Base-by-base conservation (phyloP, 2,797 vertebrate genomes). In the Mallotus villosus region DNA sequence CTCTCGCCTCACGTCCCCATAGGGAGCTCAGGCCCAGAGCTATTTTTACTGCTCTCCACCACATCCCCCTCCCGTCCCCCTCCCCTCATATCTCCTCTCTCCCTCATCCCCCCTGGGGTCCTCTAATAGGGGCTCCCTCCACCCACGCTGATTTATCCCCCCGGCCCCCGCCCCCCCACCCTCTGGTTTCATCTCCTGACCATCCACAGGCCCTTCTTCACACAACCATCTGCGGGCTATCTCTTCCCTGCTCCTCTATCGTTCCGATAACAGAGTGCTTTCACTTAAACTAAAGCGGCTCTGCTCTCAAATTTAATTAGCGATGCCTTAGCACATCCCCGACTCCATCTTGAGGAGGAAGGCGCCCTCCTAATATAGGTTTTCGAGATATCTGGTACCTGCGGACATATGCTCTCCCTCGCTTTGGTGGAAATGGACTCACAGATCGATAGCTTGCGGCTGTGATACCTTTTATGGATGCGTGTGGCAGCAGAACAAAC, bases 121-220 rank as follows among this genome's bases (percentile, higher is more conserved):
- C 86, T 86, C 83, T 92, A 92, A 93, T 91, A 81, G 89, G 88
- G 85, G 78, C 85, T 86, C 75, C 64, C 78, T 82, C 87, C 86
- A 88, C 87, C 87, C 84, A 78, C 76, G 84, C 88, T 75, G 87
- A 88, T 87, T 91, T 86, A 91, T 90, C 85, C 73, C 86, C 82
- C 79, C 81, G 41, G 41, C 41, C 41, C 41, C 12, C 41, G 12
- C 41, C 41, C 41, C 41, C 41, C 41, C 41, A 46, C 86, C 78
- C 63, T 78, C 82, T 85, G 88, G 92, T 93, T 92, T 91, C 81
- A 91, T 91, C 88, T 91, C 75, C 81, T 88, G 86, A 83, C 88
- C 70, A 63, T 79, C 87, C 87, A 85, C 72, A 63, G 86, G 77
- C 78, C 79, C 51, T 55, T 88, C 83, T 87, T 79, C 79, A 65